Conservation (phyloP, 2,888 invertebrate species). For the Masnerella sp. region DNA sequence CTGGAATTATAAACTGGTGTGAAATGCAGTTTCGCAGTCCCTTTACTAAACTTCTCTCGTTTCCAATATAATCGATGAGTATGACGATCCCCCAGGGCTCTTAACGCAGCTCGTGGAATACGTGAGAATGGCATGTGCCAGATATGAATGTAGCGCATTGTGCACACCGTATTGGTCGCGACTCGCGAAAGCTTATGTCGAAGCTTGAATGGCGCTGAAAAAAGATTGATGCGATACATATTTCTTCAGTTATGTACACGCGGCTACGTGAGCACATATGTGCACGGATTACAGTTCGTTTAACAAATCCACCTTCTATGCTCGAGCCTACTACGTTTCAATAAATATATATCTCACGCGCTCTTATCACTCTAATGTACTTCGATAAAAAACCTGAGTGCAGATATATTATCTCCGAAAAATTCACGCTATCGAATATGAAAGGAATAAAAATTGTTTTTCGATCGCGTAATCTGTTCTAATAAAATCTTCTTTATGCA, state of each 20-base stretch:
- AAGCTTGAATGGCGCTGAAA: slow-evolving; percentile 43
- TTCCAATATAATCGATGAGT: slow-evolving; percentile 50
- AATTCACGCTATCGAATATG: no score
- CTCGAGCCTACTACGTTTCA: slow-evolving; percentile 13
- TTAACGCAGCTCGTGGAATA: slow-evolving; percentile 45
- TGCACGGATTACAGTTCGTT: slow-evolving; percentile 35
- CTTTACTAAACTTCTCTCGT: slow-evolving; percentile 34
- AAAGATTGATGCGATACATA: slow-evolving; percentile 47
- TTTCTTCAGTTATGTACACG: slow-evolving; percentile 21
- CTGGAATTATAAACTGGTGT: slow-evolving; percentile 19
- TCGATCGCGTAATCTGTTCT: no score
- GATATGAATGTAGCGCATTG: slow-evolving; percentile 44
- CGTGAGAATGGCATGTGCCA: slow-evolving; percentile 42
- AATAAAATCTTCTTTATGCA: no score
- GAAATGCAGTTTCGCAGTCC: slow-evolving; percentile 31
- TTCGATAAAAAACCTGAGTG: no score
- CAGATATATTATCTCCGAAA: no score
- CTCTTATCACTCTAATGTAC: no score
- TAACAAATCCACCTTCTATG: slow-evolving; percentile 28
- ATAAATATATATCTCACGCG: no score
- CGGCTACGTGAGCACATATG: slow-evolving; percentile 2
- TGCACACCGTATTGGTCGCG: slow-evolving; percentile 23
- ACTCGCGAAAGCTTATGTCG: slow-evolving; percentile 37
- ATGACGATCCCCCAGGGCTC: slow-evolving; percentile 47
- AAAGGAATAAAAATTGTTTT: no score